phyloP scores from a whole-genome alignment of 2,888 invertebrate species.

The Seira musarum region DNA sequence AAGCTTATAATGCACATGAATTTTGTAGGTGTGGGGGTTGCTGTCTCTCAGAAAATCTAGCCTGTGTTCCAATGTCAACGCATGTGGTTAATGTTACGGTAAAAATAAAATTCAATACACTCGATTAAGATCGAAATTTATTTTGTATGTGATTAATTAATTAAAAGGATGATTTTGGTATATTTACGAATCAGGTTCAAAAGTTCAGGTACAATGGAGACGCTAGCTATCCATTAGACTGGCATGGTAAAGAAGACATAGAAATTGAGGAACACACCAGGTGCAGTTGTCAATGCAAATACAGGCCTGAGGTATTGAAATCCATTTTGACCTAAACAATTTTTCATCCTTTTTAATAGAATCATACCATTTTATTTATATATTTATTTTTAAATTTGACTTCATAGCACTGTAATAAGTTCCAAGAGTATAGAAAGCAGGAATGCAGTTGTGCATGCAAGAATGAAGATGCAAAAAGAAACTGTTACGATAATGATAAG shows the following conservation, averaged over 20 bases:
- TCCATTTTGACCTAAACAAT: neutral
- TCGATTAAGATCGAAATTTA: neutral
- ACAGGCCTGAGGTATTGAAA: conserved; percentile 52
- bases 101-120: neutral
- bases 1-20: neutral
- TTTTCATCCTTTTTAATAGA: neutral
- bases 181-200: conserved; percentile 43
- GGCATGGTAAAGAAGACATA: conserved; percentile 38
- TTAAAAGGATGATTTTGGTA: neutral
- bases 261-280: conserved; percentile 48
- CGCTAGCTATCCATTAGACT: conserved; percentile 33
- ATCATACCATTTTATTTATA: neutral
- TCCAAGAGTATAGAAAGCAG: conserved; percentile 53
- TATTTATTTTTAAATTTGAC: neutral
- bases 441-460: conserved; percentile 62
- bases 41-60: conserved; percentile 58
- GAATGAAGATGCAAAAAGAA: conserved; percentile 39
- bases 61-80: conserved; percentile 53
- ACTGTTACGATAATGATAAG: conserved; percentile 40
- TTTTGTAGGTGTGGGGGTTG: conserved; percentile 66
- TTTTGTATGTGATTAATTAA: neutral
- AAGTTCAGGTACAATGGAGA: conserved; percentile 55
- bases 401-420: conserved; percentile 57
- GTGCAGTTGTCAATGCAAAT: conserved; percentile 63
- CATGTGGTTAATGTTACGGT: conserved; percentile 50